Evolutionary conservation across 2,888 invertebrate species (phyloP).

Genomic region (Netelia virgata): DNA sequence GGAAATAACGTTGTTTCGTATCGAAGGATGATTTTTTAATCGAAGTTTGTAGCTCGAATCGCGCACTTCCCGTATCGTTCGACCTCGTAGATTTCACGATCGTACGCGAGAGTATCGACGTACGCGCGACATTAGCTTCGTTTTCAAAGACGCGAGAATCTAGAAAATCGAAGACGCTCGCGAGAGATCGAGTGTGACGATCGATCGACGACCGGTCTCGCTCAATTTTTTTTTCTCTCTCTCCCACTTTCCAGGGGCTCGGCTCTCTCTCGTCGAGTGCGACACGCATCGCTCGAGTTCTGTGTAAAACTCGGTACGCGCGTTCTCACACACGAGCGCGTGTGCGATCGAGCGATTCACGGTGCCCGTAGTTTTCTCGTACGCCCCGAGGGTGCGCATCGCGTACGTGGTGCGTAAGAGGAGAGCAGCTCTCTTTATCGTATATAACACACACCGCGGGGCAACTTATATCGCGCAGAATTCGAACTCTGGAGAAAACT

Average conservation of each 20-base stretch:
- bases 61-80: not conserved
- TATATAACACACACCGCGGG: constrained; percentile 10
- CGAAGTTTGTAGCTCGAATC: too few relatives aligned
- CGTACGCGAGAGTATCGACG: not conserved
- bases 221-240: not conserved
- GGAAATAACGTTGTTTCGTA: too few relatives aligned
- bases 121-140: not conserved
- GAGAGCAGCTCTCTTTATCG: constrained; percentile 2
- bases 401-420: constrained; percentile 28
- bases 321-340: not conserved
- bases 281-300: constrained; percentile 15
- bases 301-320: too few relatives aligned
- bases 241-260: not conserved
- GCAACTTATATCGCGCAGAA: constrained; percentile 32
- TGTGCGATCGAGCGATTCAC: constrained; percentile 55
- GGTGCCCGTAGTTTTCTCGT: constrained; percentile 56
- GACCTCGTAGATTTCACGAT: not conserved
- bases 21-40: too few relatives aligned
- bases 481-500: constrained; percentile 64
- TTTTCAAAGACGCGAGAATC: not conserved
- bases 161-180: constrained; percentile 37
- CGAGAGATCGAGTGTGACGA: constrained; percentile 16
- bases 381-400: constrained; percentile 58
- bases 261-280: constrained; percentile 18
- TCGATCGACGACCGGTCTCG: constrained; percentile 56